Evolutionary conservation across 2,113 vertebrate species (phyloP).

Genomic region (Tachysurus vachellii): DNA sequence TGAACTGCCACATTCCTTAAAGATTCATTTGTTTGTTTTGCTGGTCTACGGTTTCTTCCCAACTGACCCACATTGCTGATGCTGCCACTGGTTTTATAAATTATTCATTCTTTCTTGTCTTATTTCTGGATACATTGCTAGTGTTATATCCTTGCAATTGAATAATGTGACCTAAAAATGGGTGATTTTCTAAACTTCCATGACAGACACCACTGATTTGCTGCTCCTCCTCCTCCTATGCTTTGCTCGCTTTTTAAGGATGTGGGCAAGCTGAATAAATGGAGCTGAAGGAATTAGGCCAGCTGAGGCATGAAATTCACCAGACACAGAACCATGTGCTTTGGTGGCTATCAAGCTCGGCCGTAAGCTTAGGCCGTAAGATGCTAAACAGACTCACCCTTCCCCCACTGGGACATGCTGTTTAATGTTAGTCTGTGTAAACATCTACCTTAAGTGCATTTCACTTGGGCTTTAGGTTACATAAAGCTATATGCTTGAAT

Average conservation of each 20-base stretch:
- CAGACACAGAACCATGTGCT: conserved; percentile 51
- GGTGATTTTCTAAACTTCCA: background rate
- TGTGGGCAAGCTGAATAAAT: conserved; percentile 7
- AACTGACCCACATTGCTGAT: background rate
- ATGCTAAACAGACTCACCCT: conserved; percentile 61
- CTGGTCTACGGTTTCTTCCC: background rate
- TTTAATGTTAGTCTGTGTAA: conserved; percentile 65
- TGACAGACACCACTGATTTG: conserved; percentile 7
- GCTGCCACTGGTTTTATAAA: background rate
- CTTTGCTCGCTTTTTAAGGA: conserved; percentile 1
- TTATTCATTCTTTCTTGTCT: background rate
- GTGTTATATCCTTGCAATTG: background rate
- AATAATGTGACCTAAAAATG: conserved; percentile 28
- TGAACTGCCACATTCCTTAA: conserved; percentile 25
- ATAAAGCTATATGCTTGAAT: conserved; percentile 1
- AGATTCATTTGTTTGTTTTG: conserved; percentile 5
- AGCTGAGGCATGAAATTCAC: conserved; percentile 44
- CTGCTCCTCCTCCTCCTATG: background rate
- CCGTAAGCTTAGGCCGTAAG: conserved; percentile 48
- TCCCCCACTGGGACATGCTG: conserved; percentile 49
- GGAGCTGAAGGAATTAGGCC: conserved; percentile 40
- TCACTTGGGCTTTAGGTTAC: conserved; percentile 48
- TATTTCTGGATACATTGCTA: background rate
- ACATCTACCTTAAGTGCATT: conserved; percentile 64
- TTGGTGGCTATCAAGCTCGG: conserved; percentile 34